A percentile compares a stretch with the other conserved stretches of the same genome.
phyloP scores from a whole-genome alignment of 2,797 vertebrate species.

The Anguilla megastoma region DNA sequence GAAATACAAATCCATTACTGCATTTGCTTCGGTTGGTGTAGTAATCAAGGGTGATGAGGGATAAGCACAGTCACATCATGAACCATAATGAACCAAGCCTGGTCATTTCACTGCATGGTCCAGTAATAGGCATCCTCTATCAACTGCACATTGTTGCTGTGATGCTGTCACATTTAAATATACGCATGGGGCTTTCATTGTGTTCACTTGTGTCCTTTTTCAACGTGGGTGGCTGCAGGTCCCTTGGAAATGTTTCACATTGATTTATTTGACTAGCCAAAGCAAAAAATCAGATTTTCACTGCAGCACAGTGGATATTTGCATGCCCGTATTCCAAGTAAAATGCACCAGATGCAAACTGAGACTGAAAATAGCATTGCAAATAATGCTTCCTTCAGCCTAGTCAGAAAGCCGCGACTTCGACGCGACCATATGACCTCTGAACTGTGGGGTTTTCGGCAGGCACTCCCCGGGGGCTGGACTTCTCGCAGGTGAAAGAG shows the following conservation, averaged over 20 bases:
- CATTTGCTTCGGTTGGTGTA: not conserved
- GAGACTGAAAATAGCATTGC: not conserved
- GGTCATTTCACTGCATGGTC: not conserved
- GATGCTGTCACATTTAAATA: not conserved
- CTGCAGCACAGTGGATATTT: not conserved
- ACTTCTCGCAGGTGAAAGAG: slow-evolving; percentile 66
- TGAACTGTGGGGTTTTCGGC: slow-evolving; percentile 24
- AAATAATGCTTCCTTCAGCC: not conserved
- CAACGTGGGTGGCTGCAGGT: not conserved
- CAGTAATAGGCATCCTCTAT: not conserved
- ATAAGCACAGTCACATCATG: not conserved
- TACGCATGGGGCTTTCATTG: not conserved
- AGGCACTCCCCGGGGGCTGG: slow-evolving; percentile 73
- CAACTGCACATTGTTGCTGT: not conserved
- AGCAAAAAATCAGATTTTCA: not conserved
- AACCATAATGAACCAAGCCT: not conserved
- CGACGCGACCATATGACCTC: not conserved
- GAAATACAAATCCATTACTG: not conserved
- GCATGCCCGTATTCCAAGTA: not conserved
- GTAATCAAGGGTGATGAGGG: not conserved
- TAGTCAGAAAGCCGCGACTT: not conserved
- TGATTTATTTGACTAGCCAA: not conserved
- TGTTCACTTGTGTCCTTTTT: not conserved
- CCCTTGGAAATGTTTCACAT: not conserved
- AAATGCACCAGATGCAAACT: not conserved